phyloP scores from a whole-genome alignment of 2,797 vertebrate species.

The Coregonus suidteri region DNA sequence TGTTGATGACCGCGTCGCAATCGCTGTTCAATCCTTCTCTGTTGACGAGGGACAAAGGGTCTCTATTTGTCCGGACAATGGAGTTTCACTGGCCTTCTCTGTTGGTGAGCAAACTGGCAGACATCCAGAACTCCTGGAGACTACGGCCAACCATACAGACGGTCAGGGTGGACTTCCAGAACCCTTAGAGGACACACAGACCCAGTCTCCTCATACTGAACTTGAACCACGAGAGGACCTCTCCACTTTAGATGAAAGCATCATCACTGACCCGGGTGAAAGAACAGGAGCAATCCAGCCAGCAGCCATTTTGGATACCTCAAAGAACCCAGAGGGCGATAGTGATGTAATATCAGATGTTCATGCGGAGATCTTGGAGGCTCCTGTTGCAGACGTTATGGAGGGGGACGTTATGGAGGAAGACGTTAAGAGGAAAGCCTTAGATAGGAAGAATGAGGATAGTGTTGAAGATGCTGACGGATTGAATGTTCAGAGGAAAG shows the following conservation, averaged over 20 bases:
- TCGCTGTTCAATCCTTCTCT: slow-evolving; percentile 51
- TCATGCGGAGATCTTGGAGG: slow-evolving; percentile 29
- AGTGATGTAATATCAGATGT: slow-evolving; percentile 29
- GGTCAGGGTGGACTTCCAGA: slow-evolving; percentile 61
- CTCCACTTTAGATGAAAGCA: slow-evolving; percentile 47
- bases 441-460: slow-evolving; percentile 16
- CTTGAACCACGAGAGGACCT: slow-evolving; percentile 52
- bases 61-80: slow-evolving; percentile 70
- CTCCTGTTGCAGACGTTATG: neutral
- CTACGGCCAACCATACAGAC: slow-evolving; percentile 68
- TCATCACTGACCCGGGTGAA: slow-evolving; percentile 29
- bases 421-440: slow-evolving; percentile 36
- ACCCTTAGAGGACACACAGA: slow-evolving; percentile 50
- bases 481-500: slow-evolving; percentile 42
- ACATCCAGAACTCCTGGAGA: slow-evolving; percentile 64
- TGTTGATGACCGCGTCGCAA: slow-evolving; percentile 50
- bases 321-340: slow-evolving; percentile 37
- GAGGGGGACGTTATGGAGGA: slow-evolving; percentile 30
- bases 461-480: slow-evolving; percentile 39
- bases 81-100: slow-evolving; percentile 55
- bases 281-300: slow-evolving; percentile 2
- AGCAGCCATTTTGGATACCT: slow-evolving; percentile 16
- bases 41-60: slow-evolving; percentile 64
- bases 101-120: slow-evolving; percentile 63
- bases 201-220: slow-evolving; percentile 40